Base-by-base conservation (phyloP, 2,888 invertebrate genomes). In the Polydrusus tereticollis region DNA sequence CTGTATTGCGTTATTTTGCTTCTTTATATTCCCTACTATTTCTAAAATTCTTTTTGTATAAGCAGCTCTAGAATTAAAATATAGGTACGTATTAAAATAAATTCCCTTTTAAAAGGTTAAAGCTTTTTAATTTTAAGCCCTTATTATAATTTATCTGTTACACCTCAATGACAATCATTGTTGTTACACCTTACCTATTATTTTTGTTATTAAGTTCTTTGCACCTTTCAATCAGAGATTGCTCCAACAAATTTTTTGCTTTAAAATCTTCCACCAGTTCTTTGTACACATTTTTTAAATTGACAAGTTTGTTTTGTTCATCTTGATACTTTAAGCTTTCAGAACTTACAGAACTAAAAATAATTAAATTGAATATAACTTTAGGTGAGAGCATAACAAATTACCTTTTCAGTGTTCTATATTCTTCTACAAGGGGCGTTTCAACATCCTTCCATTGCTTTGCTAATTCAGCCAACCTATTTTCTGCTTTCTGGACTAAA, bases 41-140 rank as follows among this genome's bases (percentile, higher is more conserved):
- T 98, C 98, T 82, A 96, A 88, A 77, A 99, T 98, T 82, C 97
- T 89, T 83, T 93, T 91, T 12, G 98, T 98, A 81, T 98, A 98
- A 10, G 94, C 93, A 70, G 94, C 93, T 79, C 96, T 91, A 78
- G 69, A 86, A 83, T 76, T 75, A 73, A 16, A 38, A 8, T 21
- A 55, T n/a, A n/a, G n/a, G 18, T 62, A 62, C 8, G 20, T 47
- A n/a, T n/a, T n/a, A n/a, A n/a, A n/a, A n/a, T n/a, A n/a, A n/a
- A n/a, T n/a, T n/a, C n/a, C n/a, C n/a, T n/a, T n/a, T n/a, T n/a
- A n/a, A n/a, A n/a, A n/a, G 52, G 8, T 52, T 43, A 43, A 16
- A 21, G 16, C 26, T 55, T 23, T 26, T 7, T 21, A 52, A n/a
- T 52, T 23, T 20, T 52, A 21, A 52, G n/a, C 26, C n/a, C n/a